Evolutionary conservation across 1,140 invertebrate species (phyloP).

Genomic region (Zaprionus camerounensis): DNA sequence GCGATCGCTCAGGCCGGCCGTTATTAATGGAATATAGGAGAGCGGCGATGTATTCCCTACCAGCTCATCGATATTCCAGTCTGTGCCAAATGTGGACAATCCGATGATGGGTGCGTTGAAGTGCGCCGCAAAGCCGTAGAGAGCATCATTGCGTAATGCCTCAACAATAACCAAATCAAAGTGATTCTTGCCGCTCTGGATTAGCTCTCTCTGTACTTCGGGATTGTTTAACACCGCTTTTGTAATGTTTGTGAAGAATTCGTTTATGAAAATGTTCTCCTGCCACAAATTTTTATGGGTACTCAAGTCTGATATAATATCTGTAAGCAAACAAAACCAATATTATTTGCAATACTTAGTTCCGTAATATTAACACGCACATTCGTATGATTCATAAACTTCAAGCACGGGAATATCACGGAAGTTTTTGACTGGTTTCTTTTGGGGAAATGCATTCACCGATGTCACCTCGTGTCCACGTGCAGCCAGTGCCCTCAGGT

Average conservation of each 20-base stretch:
- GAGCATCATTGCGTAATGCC: conserved; percentile 56
- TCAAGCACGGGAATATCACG: conserved; percentile 58
- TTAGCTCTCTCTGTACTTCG: conserved; percentile 51
- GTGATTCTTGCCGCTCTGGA: conserved; percentile 48
- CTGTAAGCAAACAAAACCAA: conserved; percentile 23
- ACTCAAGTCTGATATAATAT: conserved; percentile 29
- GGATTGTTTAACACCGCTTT: conserved; percentile 49
- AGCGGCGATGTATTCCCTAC: conserved; percentile 80
- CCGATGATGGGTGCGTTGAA: conserved; percentile 80
- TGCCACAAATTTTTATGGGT: conserved; percentile 41
- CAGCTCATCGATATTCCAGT: conserved; percentile 68
- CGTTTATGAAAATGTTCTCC: conserved; percentile 58
- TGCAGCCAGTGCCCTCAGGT: conserved; percentile 88
- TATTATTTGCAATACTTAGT: no score
- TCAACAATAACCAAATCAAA: conserved; percentile 73
- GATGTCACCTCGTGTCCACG: conserved; percentile 89
- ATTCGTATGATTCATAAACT: conserved; percentile 55
- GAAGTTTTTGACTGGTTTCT: conserved; percentile 72
- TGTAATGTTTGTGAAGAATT: conserved; percentile 48
- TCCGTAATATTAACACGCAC: conserved; percentile 26
- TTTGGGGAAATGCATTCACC: conserved; percentile 87
- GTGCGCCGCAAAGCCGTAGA: conserved; percentile 69
- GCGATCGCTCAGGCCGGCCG: conserved; percentile 60
- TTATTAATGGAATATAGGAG: conserved; percentile 79
- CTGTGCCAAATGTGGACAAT: conserved; percentile 73